Evolutionary conservation across 2,797 vertebrate genomes (phyloP), one percentile per base, ranked within the genome.

Genomic region (Pseudochromis fuscus): DNA sequence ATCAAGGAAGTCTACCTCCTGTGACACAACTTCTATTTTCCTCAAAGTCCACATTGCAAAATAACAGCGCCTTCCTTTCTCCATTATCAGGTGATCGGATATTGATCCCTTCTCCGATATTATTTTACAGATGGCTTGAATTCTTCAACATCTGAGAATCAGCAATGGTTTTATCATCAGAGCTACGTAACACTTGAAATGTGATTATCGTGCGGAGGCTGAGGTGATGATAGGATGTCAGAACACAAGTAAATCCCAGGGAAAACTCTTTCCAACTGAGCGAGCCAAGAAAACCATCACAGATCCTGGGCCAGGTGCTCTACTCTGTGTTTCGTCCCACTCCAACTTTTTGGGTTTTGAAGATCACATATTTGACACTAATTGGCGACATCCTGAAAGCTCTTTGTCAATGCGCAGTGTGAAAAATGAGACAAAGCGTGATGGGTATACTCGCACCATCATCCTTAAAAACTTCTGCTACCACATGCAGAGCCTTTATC

Each of bases 271-370:
- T 86, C 75, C 77, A 77, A 77, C 42, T 11, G 50, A 27, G 48
- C 3, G 40, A 65, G 77, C 78, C 68, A 81, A 81, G 79, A 69
- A 79, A 81, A 72, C 75, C 83, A 89, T 88, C 80, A 59, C 45
- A 68, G 48, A 65, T 84, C 67, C 76, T 67, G 63, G 68, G 66
- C 35, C 57, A 79, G 72, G 67, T 81, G 55, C 44, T 82, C 49
- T 5, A 16, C 33, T 74, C 42, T 62, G 30, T 38, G 19, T 55
- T 63, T 23, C 44, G 42, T 19, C n/a, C 18, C 1, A 2, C n/a
- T 21, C 7, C 5, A 0, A 11, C 5, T 45, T 45, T 40, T 18
- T n/a, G n/a, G n/a, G n/a, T n/a, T 40, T 18, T 40, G 2, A 40
- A 40, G 16, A 70, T 62, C 55, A 35, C 15, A 50, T 60, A 67